Conservation (phyloP, 2,888 invertebrate genomes). For the Formica aserva region DNA sequence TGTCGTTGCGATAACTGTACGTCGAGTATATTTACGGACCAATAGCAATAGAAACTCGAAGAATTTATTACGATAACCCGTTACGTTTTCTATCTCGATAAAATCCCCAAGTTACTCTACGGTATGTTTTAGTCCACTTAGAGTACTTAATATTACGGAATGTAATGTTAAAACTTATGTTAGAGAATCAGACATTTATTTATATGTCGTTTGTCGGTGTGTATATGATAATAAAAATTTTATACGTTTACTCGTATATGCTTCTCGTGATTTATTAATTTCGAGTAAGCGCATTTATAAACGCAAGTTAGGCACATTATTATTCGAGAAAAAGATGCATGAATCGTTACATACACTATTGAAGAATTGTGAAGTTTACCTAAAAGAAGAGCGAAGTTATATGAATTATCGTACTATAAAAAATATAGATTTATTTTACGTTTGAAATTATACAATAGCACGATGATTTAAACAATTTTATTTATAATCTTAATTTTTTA, state of each 20-base stretch:
- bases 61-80: constrained; percentile 34
- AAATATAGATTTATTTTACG: not conserved
- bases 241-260: constrained; percentile 79
- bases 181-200: constrained; percentile 73
- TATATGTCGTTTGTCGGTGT: constrained; percentile 80
- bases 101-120: constrained; percentile 47
- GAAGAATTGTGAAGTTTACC: not conserved
- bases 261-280: constrained; percentile 49
- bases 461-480: not conserved
- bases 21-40: constrained; percentile 69
- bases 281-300: constrained; percentile 31
- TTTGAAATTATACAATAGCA: not conserved
- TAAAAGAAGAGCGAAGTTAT: not conserved
- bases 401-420: not conserved
- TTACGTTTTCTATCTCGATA: constrained; percentile 42
- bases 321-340: not conserved
- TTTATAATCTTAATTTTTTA: constrained; percentile 5
- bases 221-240: constrained; percentile 84
- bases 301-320: not conserved
- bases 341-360: not conserved
- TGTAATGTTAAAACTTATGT: constrained; percentile 51
- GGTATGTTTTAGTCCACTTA: constrained; percentile 37
- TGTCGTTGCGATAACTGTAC: constrained; percentile 58
- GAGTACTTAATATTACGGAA: constrained; percentile 54
- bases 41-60: constrained; percentile 64